Evolutionary conservation across 2,888 invertebrate genomes (phyloP).

Genomic region (Cenopis cana): DNA sequence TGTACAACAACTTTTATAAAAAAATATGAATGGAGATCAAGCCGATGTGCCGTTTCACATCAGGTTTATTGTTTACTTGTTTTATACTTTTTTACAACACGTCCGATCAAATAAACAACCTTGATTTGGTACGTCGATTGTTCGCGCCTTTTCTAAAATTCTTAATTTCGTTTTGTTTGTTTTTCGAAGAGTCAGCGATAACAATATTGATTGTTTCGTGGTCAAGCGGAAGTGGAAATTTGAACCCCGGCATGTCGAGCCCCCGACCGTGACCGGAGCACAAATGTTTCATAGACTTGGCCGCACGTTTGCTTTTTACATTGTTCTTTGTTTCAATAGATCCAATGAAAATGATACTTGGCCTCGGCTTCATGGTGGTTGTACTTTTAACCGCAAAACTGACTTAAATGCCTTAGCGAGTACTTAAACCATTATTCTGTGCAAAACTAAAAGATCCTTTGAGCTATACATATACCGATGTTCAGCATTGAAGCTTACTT

Average conservation of each 20-base stretch:
- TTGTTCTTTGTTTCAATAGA: conserved; percentile 65
- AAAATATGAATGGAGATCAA: neutral
- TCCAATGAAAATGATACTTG: conserved; percentile 54
- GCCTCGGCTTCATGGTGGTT: conserved; percentile 49
- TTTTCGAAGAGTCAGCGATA: conserved; percentile 73
- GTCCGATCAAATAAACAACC: conserved; percentile 26
- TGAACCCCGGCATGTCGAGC: conserved; percentile 73
- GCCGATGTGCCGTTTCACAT: neutral
- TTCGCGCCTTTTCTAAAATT: conserved; percentile 58
- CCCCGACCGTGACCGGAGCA: conserved; percentile 78
- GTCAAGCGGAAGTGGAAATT: conserved; percentile 79
- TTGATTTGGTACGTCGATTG: conserved; percentile 53
- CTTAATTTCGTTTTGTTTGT: conserved; percentile 72
- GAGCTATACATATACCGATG: neutral
- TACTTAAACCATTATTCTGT: conserved; percentile 23
- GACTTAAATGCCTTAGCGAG: conserved; percentile 41
- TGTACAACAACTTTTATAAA: neutral
- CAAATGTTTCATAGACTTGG: conserved; percentile 67
- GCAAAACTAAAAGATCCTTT: conserved; percentile 10
- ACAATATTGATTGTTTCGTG: conserved; percentile 80
- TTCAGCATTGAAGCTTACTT: neutral
- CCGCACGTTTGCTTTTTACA: conserved; percentile 69
- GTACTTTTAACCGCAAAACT: conserved; percentile 44
- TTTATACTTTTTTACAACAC: neutral
- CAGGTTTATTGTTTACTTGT: neutral